A percentile compares a stretch with the other conserved stretches of the same genome.
Conservation (phyloP, 2,113 vertebrate species). For the Xiphophorus maculatus region DNA sequence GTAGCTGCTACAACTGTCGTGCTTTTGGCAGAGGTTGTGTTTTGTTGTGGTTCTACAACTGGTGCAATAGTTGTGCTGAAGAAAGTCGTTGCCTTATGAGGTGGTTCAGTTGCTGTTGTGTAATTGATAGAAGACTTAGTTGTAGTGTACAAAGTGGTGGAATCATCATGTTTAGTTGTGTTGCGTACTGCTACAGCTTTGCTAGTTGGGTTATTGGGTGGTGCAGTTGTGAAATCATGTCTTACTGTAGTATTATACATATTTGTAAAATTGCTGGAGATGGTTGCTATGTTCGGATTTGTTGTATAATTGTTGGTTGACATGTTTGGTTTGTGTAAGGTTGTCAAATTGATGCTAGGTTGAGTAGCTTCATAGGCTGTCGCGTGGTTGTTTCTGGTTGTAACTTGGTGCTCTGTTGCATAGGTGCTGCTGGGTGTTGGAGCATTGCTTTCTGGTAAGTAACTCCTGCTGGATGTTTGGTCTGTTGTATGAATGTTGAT, state of each 20-base stretch:
- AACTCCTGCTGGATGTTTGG: too few relatives aligned
- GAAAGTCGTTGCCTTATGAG: slow-evolving; percentile 9
- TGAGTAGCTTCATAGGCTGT: too few relatives aligned
- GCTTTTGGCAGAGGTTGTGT: slow-evolving; percentile 7
- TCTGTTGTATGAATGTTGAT: too few relatives aligned
- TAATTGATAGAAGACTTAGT: neutral
- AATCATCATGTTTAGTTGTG: neutral
- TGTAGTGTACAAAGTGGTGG: neutral
- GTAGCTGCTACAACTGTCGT: neutral
- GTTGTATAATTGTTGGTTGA: too few relatives aligned
- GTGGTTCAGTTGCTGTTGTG: neutral
- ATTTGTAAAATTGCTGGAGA: neutral
- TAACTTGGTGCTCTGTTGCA: too few relatives aligned
- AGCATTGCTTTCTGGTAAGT: too few relatives aligned
- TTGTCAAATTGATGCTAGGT: too few relatives aligned
- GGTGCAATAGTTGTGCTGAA: neutral
- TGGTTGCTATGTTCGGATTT: too few relatives aligned
- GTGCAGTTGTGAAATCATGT: neutral
- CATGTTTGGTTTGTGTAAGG: too few relatives aligned
- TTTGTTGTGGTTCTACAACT: slow-evolving; percentile 4
- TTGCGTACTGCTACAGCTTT: neutral
- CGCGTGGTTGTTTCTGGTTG: too few relatives aligned
- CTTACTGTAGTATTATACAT: neutral
- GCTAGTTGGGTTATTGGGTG: neutral
- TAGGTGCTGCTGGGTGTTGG: too few relatives aligned